Conservation (phyloP, 2,113 vertebrate genomes). For the Tupaia chinensis region DNA sequence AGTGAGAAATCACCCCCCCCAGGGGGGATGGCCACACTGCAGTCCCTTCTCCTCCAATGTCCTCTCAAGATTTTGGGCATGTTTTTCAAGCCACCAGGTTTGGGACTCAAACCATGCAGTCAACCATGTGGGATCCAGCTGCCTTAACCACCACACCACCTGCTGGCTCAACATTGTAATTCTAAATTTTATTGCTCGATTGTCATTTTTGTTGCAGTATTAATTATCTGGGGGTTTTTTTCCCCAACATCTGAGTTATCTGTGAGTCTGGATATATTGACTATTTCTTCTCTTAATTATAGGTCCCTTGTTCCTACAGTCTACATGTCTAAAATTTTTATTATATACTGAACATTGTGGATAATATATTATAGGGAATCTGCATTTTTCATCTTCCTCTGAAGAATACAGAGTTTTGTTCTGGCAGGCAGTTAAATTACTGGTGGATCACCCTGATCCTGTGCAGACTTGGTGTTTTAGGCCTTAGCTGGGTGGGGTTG, state of each 20-base stretch:
- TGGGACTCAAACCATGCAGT: no score
- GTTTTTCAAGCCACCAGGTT: no score
- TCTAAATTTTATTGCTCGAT: neutral
- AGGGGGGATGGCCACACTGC: no score
- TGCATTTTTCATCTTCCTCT: neutral
- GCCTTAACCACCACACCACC: no score
- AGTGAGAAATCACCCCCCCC: no score
- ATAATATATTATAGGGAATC: neutral
- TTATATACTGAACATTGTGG: neutral
- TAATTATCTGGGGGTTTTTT: neutral
- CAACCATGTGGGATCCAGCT: no score
- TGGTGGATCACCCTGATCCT: neutral
- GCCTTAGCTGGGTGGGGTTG: constrained; percentile 12
- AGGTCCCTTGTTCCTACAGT: neutral
- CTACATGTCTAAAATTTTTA: constrained; percentile 19
- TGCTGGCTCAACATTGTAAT: no score
- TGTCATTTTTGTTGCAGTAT: neutral
- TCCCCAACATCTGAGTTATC: constrained; percentile 6
- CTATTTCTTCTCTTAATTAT: constrained; percentile 27
- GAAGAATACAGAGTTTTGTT: constrained; percentile 30
- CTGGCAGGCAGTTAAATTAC: constrained; percentile 40
- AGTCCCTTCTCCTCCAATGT: no score
- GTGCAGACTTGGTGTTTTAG: neutral
- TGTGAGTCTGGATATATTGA: neutral
- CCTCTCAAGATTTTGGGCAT: no score